Evolutionary conservation across 2,797 vertebrate genomes (phyloP).

Genomic region (Pteronotus mesoamericanus): DNA sequence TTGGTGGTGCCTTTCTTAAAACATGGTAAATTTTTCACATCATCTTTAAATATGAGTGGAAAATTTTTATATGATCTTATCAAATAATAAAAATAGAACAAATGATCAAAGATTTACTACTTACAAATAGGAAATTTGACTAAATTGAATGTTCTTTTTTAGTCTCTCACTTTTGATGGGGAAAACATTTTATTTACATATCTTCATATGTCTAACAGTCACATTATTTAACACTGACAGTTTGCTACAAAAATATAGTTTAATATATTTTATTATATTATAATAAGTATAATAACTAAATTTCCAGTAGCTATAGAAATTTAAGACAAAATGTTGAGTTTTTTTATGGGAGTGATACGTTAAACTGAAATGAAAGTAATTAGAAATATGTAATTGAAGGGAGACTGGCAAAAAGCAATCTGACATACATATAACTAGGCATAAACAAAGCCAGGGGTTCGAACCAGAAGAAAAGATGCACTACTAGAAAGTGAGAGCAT

Average conservation of each 20-base stretch:
- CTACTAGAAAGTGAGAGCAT: not conserved
- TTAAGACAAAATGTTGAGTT: not conserved
- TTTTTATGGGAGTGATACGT: not conserved
- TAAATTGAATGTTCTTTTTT: constrained; percentile 2
- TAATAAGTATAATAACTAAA: not conserved
- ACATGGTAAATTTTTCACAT: not conserved
- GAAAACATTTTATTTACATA: constrained; percentile 64
- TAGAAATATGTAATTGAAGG: not conserved
- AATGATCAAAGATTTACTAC: not conserved
- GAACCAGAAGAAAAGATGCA: not conserved
- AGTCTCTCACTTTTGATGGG: not conserved
- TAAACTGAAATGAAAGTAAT: not conserved
- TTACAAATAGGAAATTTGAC: not conserved
- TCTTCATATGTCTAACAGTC: constrained; percentile 50
- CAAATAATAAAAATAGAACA: constrained; percentile 16
- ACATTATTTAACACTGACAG: constrained; percentile 44
- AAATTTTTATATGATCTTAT: not conserved
- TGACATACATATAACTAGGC: not conserved
- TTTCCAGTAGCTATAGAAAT: not conserved
- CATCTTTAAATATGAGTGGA: not conserved
- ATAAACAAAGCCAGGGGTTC: not conserved
- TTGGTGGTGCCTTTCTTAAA: not conserved
- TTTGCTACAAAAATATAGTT: constrained; percentile 57
- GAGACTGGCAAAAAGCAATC: constrained; percentile 5
- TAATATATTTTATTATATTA: no score